These are phyloP conservation scores for Cyaniris semiargus DNA, from an alignment of 2,888 invertebrate genomes.

Conservation along the genomic window DNA sequence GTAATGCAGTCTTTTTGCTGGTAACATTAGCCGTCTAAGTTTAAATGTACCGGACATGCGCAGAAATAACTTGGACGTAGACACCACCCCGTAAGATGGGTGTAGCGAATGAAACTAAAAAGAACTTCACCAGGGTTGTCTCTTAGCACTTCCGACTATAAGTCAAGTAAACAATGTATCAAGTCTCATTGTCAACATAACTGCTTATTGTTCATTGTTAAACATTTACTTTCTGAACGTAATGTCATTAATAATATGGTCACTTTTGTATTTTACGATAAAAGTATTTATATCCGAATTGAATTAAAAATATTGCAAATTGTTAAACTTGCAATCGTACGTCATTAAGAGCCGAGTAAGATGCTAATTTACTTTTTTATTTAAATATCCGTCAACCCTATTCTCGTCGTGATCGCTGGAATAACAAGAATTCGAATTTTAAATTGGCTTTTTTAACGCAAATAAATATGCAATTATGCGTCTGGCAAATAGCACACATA, in stretches of 20 bases:
- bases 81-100: conserved; percentile 45
- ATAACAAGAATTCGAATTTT: conserved; percentile 52
- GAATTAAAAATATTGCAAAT: neutral
- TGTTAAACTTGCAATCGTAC: neutral
- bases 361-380: neutral
- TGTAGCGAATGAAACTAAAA: conserved; percentile 47
- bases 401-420: conserved; percentile 47
- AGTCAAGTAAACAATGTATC: neutral
- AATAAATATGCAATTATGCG: conserved; percentile 33
- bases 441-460: conserved; percentile 43
- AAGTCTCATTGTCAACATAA: conserved; percentile 7
- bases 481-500: conserved; percentile 30
- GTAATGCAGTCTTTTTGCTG: conserved; percentile 69
- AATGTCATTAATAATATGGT: neutral
- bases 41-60: conserved; percentile 49
- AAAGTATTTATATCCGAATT: neutral
- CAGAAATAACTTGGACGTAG: conserved; percentile 48
- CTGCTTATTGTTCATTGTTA: neutral
- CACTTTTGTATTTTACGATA: neutral
- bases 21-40: conserved; percentile 51
- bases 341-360: neutral
- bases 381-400: conserved; percentile 15
- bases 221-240: neutral
- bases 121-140: conserved; percentile 37
- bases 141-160: neutral